Percentiles rank a stretch among this genome's conserved stretches.
phyloP scores from a whole-genome alignment of 2,797 vertebrate genomes.

The Karalla daura region DNA sequence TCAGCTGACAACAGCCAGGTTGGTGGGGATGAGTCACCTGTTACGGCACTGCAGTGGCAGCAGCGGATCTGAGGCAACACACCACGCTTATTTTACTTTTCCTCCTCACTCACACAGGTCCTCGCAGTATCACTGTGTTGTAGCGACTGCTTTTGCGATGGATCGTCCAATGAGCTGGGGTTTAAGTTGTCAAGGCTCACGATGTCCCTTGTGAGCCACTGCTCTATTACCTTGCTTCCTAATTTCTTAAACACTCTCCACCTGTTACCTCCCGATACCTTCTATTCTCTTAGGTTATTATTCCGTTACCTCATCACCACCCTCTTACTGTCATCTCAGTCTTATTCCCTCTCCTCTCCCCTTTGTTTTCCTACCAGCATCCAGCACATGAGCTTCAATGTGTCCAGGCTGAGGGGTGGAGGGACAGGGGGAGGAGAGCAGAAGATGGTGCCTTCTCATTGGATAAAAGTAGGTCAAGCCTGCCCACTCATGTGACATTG shows the following conservation, averaged over 20 bases:
- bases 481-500: constrained; percentile 70
- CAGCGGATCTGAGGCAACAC: neutral
- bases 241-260: no score
- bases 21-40: constrained; percentile 6
- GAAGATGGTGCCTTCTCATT: constrained; percentile 59
- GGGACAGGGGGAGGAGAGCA: neutral
- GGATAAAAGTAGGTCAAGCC: constrained; percentile 82
- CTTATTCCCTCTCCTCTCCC: neutral
- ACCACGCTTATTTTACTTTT: constrained; percentile 42
- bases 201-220: no score
- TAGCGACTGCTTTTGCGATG: constrained; percentile 49
- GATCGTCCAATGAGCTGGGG: constrained; percentile 18
- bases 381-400: constrained; percentile 77
- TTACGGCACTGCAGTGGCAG: constrained; percentile 5
- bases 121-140: constrained; percentile 24
- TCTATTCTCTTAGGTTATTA: neutral
- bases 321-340: fast-evolving
- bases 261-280: fast-evolving
- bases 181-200: neutral
- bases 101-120: constrained; percentile 19
- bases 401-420: constrained; percentile 48
- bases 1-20: neutral
- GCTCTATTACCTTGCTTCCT: no score
- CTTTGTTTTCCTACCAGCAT: constrained; percentile 38
- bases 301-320: neutral